These are phyloP conservation scores for Reticulitermes speratus DNA, from an alignment of 1,140 invertebrate genomes.

Conservation along the genomic window DNA sequence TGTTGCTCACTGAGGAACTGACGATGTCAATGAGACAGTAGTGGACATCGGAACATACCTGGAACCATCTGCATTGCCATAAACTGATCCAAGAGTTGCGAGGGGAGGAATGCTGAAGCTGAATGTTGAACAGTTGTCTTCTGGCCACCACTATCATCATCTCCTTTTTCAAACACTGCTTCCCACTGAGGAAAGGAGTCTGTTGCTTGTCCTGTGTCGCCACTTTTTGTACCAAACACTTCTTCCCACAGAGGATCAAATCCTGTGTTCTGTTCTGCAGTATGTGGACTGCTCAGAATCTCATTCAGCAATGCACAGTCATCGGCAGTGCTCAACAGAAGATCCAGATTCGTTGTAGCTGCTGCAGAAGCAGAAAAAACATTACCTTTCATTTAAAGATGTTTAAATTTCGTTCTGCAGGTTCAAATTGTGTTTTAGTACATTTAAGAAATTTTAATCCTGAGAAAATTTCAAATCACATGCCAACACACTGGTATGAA, in stretches of 20 bases:
- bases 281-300: conserved; percentile 39
- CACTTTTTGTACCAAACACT: conserved; percentile 38
- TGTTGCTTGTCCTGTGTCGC: conserved; percentile 34
- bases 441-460: too few species aligned
- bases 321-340: conserved; percentile 44
- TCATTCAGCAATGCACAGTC: conserved; percentile 47
- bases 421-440: too few species aligned
- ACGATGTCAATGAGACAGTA: too few species aligned
- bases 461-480: too few species aligned
- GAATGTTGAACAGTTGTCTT: background rate
- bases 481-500: too few species aligned
- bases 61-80: background rate
- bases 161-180: conserved; percentile 39
- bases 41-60: background rate
- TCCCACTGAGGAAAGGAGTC: conserved; percentile 41
- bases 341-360: conserved; percentile 33
- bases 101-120: conserved; percentile 23
- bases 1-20: too few species aligned
- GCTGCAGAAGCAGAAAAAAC: background rate
- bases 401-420: too few species aligned
- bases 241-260: conserved; percentile 41
- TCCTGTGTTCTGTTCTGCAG: conserved; percentile 36
- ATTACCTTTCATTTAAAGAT: too few species aligned
- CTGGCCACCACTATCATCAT: background rate
- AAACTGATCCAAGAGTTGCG: conserved; percentile 30